Evolutionary conservation across 2,113 vertebrate species (phyloP), one percentile per base, ranked within the genome.

Genomic region (Nycticorax nycticorax): DNA sequence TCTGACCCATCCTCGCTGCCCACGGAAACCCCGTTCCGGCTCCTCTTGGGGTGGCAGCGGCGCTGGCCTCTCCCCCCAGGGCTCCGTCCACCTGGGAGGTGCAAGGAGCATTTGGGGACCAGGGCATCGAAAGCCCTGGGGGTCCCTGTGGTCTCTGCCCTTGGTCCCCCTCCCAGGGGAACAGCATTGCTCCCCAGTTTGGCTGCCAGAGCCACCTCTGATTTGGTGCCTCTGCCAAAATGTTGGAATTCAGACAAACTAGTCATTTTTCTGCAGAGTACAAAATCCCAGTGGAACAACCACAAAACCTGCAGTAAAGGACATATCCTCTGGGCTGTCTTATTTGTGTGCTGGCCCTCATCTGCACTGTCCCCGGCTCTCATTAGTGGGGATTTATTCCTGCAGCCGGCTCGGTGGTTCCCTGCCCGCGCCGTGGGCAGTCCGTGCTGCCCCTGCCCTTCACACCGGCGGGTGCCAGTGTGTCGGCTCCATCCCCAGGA

Each of bases 381-480:
- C 45, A 14, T 77, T 77, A 95, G 83, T 2, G 19, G 67, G 78
- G 87, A 80, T 95, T 87, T 84, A 81, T 74, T 33, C 83, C 73
- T 39, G 68, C 43, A 16, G 71, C 19, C 2, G 3, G 59, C 52
- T 32, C 1, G 0, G 23, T 4, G 12, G 73, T 59, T 57, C 21
- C 53, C 73, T 15, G 69, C 32, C 83, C 14, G 2, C 0, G 32
- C 73, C 57, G 21, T 0, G 5, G 60, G 59, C 35, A 18, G 23
- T 1, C 30, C 0, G 2, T 32, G 75, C 86, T 47, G 41, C 23
- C 79, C 32, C 50, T 68, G 69, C 55, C 84, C 76, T 57, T 21
- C 1, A 1, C 48, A 13, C 30, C 0, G 0, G 41, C 14, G 50
- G 35, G 43, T 35, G 56, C 30, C 63, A 28, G 41, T 0, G 0